Evolutionary conservation across 2,113 vertebrate species (phyloP), one percentile per base, ranked within the genome.

Genomic region (Epinephelus moara): DNA sequence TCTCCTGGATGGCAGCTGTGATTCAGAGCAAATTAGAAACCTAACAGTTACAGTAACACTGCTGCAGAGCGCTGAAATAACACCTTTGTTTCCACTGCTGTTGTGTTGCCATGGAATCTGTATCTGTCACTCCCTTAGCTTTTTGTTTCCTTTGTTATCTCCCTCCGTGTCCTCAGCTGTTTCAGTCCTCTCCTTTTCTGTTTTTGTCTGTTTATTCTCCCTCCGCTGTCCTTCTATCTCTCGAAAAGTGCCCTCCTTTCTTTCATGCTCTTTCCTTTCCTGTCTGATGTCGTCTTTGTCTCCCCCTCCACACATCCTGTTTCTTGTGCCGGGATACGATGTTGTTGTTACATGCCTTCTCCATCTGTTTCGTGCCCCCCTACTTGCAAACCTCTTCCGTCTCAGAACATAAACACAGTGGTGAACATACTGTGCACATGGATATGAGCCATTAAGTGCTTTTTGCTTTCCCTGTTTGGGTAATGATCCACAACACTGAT

Each of bases 341-440:
- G 78, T 86, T 73, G 72, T 23, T 80, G 73, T 25, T 81, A 57
- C 76, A 85, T 30, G 64, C 62, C n/a, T 77, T 61, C 85, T 91
- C 90, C 85, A 89, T 92, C 89, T 92, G 89, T 78, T 87, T 78
- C 71, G 55, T 82, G 59, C 68, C 75, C 79, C 68, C 75, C 64
- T 52, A 67, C 70, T 60, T 57, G 15, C 78, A 81, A 45, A 30
- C 63, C 75, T 80, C 71, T 53, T 78, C 68, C 9, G 18, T 78
- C 69, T 84, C 69, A 4, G 23, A 78, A 76, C 78, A 81, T 63
- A 85, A 85, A 76, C 84, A 77, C 76, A 27, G 62, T 61, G 53
- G 77, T 40, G 52, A 87, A 73, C 88, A 88, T 84, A 68, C 88
- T 83, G 85, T 33, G 78, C 13, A 19, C 57, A 50, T 84, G 80